Base-by-base conservation (phyloP, 2,888 invertebrate genomes). In the Hermodice carunculata region DNA sequence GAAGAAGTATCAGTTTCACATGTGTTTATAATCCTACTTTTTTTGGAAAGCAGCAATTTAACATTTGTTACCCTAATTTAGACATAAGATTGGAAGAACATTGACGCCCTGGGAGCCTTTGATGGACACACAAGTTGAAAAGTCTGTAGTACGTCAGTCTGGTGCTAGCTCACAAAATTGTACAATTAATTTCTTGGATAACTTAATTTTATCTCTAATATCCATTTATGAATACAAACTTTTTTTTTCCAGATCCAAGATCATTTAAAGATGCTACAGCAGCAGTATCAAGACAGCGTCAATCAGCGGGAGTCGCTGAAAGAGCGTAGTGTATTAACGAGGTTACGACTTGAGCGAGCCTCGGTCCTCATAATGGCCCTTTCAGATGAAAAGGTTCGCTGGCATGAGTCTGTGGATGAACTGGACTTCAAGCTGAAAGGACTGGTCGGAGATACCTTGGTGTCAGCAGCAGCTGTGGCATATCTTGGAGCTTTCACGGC, bases 321-420 rank as follows among this genome's bases (percentile, higher is more conserved):
- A 64, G 75, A 85, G 62, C 75, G 83, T 24, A 80, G 81, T 68
- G 74, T 74, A 61, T 66, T 78, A 32, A 85, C 85, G 40, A 78
- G 73, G 11, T 70, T 81, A 4, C 67, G 86, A 24, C 75, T 86
- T 1, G 48, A 82, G 51, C 70, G 84, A 54, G 86, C 86, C 6
- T 76, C 77, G 19, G 77, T 85, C 4, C 80, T 86, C n/a, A 84
- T 83, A 3, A 76, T 70, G 42, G 85, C 85, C 32, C 75, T 86
- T 17, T 81, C 80, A 37, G 81, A 79, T 66, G 86, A 85, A 73
- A 84, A 85, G 79, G 85, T 82, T 24, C 77, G 86, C 17, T 86
- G 86, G 86, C 74, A 76, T 14, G 81, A 83, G 56, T 78, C 81
- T 5, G 82, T 85, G 19, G 76, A 77, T 49, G 71, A 76, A 43